phyloP scores from a whole-genome alignment of 2,797 vertebrate species.

The Spea hammondii region DNA sequence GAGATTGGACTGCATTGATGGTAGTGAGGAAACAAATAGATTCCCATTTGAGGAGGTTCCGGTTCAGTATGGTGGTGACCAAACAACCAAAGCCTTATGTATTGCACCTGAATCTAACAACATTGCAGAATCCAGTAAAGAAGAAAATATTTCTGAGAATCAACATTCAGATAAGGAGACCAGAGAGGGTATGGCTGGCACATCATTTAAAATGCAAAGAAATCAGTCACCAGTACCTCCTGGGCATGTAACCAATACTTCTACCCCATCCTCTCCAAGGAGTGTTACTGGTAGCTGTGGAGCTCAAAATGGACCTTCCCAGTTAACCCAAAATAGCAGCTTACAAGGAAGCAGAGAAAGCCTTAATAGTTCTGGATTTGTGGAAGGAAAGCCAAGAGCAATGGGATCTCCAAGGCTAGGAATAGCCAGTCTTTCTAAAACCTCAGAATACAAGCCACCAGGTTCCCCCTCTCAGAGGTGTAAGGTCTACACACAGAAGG shows the following conservation, averaged over 20 bases:
- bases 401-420: conserved; percentile 92
- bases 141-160: conserved; percentile 70
- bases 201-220: conserved; percentile 70
- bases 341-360: conserved; percentile 86
- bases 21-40: conserved; percentile 78
- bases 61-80: conserved; percentile 61
- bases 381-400: conserved; percentile 84
- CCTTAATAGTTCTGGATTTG: conserved; percentile 78
- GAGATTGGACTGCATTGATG: conserved; percentile 91
- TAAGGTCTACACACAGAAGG: conserved; percentile 93
- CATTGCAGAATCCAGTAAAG: conserved; percentile 62
- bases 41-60: conserved; percentile 84
- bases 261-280: conserved; percentile 75
- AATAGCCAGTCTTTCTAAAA: conserved; percentile 91
- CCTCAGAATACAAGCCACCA: conserved; percentile 89
- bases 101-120: conserved; percentile 59
- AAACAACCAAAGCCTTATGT: conserved; percentile 60
- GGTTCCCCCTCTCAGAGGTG: conserved; percentile 92
- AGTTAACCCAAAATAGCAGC: conserved; percentile 76
- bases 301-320: conserved; percentile 67
- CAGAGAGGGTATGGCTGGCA: conserved; percentile 76
- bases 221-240: conserved; percentile 67
- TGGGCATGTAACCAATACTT: conserved; percentile 60
- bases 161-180: conserved; percentile 73
- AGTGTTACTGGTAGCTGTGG: conserved; percentile 78